Base-by-base conservation (phyloP, 2,113 vertebrate species). In the Labrus mixtus region DNA sequence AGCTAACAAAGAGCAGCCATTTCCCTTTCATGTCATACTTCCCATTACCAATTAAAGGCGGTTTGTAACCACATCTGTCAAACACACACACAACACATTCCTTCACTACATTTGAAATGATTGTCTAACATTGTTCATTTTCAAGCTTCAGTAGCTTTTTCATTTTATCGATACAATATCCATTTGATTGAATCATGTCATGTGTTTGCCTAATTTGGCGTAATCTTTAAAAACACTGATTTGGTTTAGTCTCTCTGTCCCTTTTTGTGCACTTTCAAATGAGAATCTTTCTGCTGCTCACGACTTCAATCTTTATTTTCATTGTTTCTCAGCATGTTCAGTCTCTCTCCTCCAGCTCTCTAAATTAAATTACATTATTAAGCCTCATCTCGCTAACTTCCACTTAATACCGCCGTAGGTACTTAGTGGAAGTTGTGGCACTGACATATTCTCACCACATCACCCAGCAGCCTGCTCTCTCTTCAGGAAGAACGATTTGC, bases 301-400 rank as follows among this genome's bases (percentile, higher is more conserved):
- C 48, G 2, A 10, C 15, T 25, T 4, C 51, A 16, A 20, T 65
- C 41, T 62, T 33, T 1, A 41, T 56, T 23, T 54, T n/a, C 36
- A 23, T 51, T 56, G 13, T 25, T 25, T 51, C 20, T 39, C 22
- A 8, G 11, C 1, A n/a, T 37, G 10, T 46, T 64, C 23, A 5
- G 7, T 33, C 33, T 56, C 3, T 57, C 13, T 29, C n/a, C 71
- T 60, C 8, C 16, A 68, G 53, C 59, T 56, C 16, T 54, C 48
- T 58, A 19, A 33, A 59, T 63, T 29, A 19, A 65, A 81, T 73
- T 19, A 23, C 8, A 53, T 73, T 15, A 74, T 51, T 54, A 71
- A 48, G 53, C 20, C 55, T 76, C 53, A 48, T 45, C 51, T 20
- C 10, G 25, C 59, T 33, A 36, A 29, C 48, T 43, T 71, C 17